Evolutionary conservation across 2,113 vertebrate species (phyloP), one percentile per base, ranked within the genome.

Genomic region (Lepidothrix coronata): DNA sequence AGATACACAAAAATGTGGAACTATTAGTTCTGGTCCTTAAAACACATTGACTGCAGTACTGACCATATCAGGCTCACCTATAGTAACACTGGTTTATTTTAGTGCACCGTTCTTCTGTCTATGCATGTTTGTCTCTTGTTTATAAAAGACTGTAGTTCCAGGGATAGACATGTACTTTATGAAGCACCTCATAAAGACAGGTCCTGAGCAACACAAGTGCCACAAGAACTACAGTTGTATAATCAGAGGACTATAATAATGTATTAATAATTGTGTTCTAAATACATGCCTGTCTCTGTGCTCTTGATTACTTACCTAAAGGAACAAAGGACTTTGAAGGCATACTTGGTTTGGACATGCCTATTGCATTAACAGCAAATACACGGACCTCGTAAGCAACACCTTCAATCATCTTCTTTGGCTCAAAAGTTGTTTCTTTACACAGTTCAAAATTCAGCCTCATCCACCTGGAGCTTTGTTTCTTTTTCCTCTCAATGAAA

Each of bases 321-420:
- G 99, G 99, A 82, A 99, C 98, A 86, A 99, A 99, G 66, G 99
- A 98, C 97, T 98, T 99, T 9, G 99, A 99, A 21, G 99, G 99
- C 97, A 99, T 98, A 57, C 99, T 99, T 92, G 99, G 98, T 96
- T 98, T 99, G 91, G 99, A 99, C 90, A 98, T 99, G 25, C 99
- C 99, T 0, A 99, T 98, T 59, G 99, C 98, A 66, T 99, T 99
- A 70, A 99, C 98, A 0, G 99, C 99, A 97, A 99, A 99, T 91
- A 99, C 98, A 9, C 99, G 98, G 63, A 99, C 99, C 96, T 99
- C 99, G 1, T 99, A 99, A 19, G 99, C 99, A 86, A 99, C 99
- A 11, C 99, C 99, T 97, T 99, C 99, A 97, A 99, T 99, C 99
- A 99, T 99, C 97, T 99, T 99, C 98, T 99, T 99, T 83, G 99